Conservation (phyloP, 2,888 invertebrate species). For the Harpalus rubripes region DNA sequence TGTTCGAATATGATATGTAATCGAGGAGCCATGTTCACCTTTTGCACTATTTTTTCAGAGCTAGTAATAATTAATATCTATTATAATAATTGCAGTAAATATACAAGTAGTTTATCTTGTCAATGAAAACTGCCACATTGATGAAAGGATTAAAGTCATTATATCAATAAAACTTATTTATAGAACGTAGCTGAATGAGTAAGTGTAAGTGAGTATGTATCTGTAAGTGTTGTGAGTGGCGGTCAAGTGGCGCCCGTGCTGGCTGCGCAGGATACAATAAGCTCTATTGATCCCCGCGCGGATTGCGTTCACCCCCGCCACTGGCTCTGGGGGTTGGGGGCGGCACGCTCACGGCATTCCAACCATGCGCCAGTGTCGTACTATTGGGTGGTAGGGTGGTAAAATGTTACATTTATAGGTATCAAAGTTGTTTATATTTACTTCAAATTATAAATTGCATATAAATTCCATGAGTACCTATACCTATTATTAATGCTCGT, state of each 20-base stretch:
- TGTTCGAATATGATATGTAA: too few relatives aligned
- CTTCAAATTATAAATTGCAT: background rate
- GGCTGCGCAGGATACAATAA: conserved; percentile 64
- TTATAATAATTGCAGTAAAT: too few relatives aligned
- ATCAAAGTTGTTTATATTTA: background rate
- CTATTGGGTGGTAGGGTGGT: background rate
- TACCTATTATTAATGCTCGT: too few relatives aligned
- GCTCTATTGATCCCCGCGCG: conserved; percentile 67
- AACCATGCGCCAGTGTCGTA: conserved; percentile 46
- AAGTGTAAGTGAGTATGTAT: background rate
- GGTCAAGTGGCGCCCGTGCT: conserved; percentile 36
- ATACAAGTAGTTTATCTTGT: too few relatives aligned
- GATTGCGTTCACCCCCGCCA: conserved; percentile 60
- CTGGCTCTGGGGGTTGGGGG: conserved; percentile 21
- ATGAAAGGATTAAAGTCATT: too few relatives aligned
- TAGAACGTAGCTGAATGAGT: conserved; percentile 13
- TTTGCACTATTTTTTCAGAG: too few relatives aligned
- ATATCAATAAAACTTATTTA: too few relatives aligned
- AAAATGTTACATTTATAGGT: background rate
- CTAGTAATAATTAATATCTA: too few relatives aligned
- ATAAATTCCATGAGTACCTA: too few relatives aligned
- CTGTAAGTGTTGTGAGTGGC: conserved; percentile 21
- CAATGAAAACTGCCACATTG: too few relatives aligned
- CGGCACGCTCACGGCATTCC: conserved; percentile 63
- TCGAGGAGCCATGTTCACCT: too few relatives aligned